These are phyloP conservation scores for Acrocyrtus sp. DNA, from an alignment of 2,888 invertebrate species.

Conservation along the genomic window DNA sequence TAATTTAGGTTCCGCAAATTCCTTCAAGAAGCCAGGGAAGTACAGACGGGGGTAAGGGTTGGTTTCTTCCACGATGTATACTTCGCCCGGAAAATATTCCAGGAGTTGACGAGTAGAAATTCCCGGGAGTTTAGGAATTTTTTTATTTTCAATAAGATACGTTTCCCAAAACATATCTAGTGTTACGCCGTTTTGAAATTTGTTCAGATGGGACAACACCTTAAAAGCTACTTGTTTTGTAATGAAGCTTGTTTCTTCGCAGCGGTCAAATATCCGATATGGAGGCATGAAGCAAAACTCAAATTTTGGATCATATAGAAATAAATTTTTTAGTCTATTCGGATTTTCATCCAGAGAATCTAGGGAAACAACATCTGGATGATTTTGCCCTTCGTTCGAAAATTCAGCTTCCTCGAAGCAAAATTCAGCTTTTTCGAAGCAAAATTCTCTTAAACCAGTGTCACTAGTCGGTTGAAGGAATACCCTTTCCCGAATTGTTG, in stretches of 20 bases:
- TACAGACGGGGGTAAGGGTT: neutral
- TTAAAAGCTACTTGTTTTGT: neutral
- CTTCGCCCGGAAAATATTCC: neutral
- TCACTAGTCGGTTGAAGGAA: neutral
- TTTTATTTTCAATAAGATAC: neutral
- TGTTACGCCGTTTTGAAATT: neutral
- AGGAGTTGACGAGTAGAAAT: neutral
- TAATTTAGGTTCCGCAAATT: neutral
- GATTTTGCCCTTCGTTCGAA: neutral
- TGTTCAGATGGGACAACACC: conserved; percentile 2
- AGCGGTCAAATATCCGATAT: neutral
- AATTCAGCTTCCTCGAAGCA: neutral
- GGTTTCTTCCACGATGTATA: neutral
- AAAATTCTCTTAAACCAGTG: neutral
- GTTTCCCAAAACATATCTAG: neutral
- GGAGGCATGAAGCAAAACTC: conserved; percentile 3
- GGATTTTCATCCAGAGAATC: neutral
- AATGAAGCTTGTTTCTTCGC: neutral
- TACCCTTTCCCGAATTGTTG: neutral
- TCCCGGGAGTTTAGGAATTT: neutral
- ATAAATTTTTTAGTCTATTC: neutral
- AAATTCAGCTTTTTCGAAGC: neutral
- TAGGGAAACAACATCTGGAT: neutral
- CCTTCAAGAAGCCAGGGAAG: neutral
- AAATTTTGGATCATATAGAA: conserved; percentile 14